Base-by-base conservation (phyloP, 1,140 invertebrate species). In the Sesamia nonagrioides region DNA sequence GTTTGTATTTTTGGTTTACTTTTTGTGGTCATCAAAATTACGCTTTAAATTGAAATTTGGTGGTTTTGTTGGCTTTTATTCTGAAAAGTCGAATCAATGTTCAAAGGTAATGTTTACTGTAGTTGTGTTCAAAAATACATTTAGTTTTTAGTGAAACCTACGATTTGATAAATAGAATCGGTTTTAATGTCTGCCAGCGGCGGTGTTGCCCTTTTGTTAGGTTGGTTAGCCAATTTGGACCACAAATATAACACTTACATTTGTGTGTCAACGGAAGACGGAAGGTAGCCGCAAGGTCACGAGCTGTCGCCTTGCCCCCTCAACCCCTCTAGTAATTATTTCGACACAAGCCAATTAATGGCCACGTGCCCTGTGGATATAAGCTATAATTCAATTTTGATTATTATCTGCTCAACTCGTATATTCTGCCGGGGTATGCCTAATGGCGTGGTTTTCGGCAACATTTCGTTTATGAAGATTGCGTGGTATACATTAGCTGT, bases 311-410 rank as follows among this genome's bases (percentile, higher is more conserved):
- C 54, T 42, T 42, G 33, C 69, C 27, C 50, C 69, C 52, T 21
- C 50, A 35, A 37, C 66, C 66, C 27, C 42, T 69, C 69, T 66
- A 77, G 81, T 81, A 81, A 85, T 84, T 86, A 86, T 86, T 85
- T 84, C 82, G 77, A 85, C 84, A 84, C 81, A 79, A 86, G 84
- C 83, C 82, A 86, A 88, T 88, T 87, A 87, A 83, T 73, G 78
- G 77, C 74, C 56, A 37, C 74, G 68, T 81, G 80, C 52, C 58
- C 73, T 73, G 79, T 74, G 76, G 66, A 73, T 69, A 79, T 79
- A 78, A 74, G 68, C 61, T 78, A 72, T 85, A 82, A 85, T 86
- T 86, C 83, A 87, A 87, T 83, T 81, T 78, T 84, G 82, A 82
- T 84, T 73, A 76, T 69, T 81, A 84, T 86, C 79, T 78, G 69